Evolutionary conservation across 1,140 invertebrate genomes (phyloP), one percentile per base, ranked within the genome.

Genomic region (Caenorhabditis tropicalis): DNA sequence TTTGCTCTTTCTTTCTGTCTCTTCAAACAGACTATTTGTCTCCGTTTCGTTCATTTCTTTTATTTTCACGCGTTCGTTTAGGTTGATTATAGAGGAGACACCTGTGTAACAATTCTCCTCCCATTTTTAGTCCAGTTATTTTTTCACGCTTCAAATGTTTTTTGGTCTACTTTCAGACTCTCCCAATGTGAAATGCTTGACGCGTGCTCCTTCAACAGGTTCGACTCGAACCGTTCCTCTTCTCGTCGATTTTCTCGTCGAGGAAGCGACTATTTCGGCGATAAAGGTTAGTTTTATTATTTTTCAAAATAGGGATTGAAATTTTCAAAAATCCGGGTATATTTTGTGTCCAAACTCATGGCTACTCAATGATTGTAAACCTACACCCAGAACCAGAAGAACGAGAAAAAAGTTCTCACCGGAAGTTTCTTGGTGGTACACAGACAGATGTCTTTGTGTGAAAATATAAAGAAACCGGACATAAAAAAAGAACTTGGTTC

Each of bases 201-300:
- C 65, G 65, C 65, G n/a, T 74, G 29, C n/a, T 43, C 65, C 29
- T 74, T 43, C 65, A 74, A 74, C 36, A 74, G 65, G 43, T 74
- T 74, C 36, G 65, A 74, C 36, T 74, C 65, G 36, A 74, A 74
- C n/a, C 33, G 65, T 21, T 74, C 65, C 19, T 74, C 65, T 15
- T 19, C 65, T 46, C 33, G 65, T 12, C 27, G 65, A 46, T 33
- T 33, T 43, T 74, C 65, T 3, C 65, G 65, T 9, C 65, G 65
- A 43, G 65, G 65, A 10, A 74, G 65, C 15, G 65, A 74, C n/a
- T 74, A 74, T 24, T 74, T 74, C 15, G 65, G 65, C 1, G 65
- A 74, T 15, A 74, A 74, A 74, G 65, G 65, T 74, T 10, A 39
- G 65, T 43, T 10, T 0, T 12, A 19, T 65, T 65, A 19, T 65